phyloP scores from a whole-genome alignment of 2,797 vertebrate species.

The Halcyon leucocephala region DNA sequence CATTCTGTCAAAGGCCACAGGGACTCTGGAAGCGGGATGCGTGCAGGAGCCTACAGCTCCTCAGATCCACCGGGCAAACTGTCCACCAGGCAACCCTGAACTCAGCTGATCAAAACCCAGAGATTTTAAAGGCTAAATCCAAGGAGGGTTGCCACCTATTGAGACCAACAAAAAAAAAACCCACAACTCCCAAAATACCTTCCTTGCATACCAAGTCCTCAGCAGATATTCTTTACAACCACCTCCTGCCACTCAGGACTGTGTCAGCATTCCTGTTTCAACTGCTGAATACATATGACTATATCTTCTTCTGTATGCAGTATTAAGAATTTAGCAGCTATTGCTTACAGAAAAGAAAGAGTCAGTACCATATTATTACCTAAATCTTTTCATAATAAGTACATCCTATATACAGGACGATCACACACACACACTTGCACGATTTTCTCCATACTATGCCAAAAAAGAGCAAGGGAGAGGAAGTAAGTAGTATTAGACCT shows the following conservation, averaged over 20 bases:
- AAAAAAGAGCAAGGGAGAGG: rapidly evolving
- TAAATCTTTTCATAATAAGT: not conserved
- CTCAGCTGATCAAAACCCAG: not conserved
- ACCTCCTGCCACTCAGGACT: not conserved
- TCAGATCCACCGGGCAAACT: not conserved
- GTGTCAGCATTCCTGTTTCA: not conserved
- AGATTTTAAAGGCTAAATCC: not conserved
- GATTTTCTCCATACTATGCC: not conserved
- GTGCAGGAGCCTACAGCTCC: not conserved
- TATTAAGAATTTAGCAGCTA: not conserved
- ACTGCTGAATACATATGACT: not conserved
- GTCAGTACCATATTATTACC: not conserved
- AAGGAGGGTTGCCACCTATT: not conserved
- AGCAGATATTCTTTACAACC: not conserved
- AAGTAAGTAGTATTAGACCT: not conserved
- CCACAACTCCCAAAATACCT: not conserved
- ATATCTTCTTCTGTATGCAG: not conserved
- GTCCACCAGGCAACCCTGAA: not conserved
- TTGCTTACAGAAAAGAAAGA: not conserved
- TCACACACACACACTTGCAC: rapidly evolving
- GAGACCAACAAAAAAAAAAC: not conserved
- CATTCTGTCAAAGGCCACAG: rapidly evolving
- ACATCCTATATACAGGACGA: rapidly evolving
- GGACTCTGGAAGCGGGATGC: rapidly evolving
- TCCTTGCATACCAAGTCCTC: not conserved